phyloP scores from a whole-genome alignment of 2,888 invertebrate genomes.

The Myopa tessellatipennis region DNA sequence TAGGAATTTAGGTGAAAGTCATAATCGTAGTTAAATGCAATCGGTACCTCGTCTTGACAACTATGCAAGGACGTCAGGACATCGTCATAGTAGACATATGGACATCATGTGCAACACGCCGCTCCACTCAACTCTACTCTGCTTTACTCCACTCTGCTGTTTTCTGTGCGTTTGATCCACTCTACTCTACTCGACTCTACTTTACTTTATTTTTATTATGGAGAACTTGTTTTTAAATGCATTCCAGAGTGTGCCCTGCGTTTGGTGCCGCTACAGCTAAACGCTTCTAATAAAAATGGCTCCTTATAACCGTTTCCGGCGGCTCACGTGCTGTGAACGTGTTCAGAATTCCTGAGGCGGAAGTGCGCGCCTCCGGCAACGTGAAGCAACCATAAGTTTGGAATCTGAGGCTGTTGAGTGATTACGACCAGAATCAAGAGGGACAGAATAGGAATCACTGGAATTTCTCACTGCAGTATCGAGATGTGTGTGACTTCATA shows the following conservation, averaged over 20 bases:
- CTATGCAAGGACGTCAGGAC: slow-evolving; percentile 18
- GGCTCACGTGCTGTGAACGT: slow-evolving; percentile 63
- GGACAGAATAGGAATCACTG: neutral
- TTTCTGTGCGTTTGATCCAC: neutral
- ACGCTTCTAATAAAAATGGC: slow-evolving; percentile 43
- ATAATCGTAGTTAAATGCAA: slow-evolving; percentile 17
- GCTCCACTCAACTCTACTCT: neutral
- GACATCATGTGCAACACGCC: neutral
- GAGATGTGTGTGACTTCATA: neutral
- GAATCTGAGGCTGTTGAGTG: neutral
- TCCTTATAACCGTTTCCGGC: slow-evolving; percentile 55
- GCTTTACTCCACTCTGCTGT: neutral
- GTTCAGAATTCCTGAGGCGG: slow-evolving; percentile 58
- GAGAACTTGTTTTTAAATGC: slow-evolving; percentile 25
- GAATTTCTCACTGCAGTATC: neutral
- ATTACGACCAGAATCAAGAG: neutral
- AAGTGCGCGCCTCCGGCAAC: neutral
- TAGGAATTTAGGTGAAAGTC: slow-evolving; percentile 40
- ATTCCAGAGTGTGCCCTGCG: slow-evolving; percentile 31
- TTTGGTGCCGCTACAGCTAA: slow-evolving; percentile 10
- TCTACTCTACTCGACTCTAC: neutral
- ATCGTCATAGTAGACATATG: neutral
- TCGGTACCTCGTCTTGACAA: slow-evolving; percentile 21
- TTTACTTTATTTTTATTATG: neutral
- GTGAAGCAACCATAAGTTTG: neutral